Conservation (phyloP, 2,888 invertebrate genomes). For the Pinctada fucata region DNA sequence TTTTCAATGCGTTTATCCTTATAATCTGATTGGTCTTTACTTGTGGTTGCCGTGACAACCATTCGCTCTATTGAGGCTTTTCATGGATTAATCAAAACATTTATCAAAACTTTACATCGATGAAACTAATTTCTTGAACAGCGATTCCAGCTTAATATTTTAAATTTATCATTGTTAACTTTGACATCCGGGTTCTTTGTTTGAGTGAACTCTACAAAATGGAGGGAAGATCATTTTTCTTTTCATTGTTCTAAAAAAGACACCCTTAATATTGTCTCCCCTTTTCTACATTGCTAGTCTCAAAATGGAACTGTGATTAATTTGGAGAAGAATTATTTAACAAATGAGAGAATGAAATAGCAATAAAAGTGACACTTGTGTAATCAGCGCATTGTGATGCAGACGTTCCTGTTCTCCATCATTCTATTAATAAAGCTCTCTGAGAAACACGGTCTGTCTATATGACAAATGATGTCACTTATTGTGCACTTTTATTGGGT, state of each 20-base stretch:
- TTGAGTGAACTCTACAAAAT: background rate
- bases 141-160: background rate
- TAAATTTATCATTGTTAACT: slow-evolving; percentile 3
- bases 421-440: too few relatives aligned
- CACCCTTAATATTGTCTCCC: background rate
- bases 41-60: slow-evolving; percentile 11
- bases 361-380: background rate
- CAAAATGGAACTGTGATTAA: background rate
- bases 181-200: background rate
- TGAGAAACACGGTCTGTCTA: too few relatives aligned
- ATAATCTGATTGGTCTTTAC: background rate
- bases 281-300: background rate
- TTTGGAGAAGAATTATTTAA: background rate
- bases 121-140: background rate
- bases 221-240: background rate
- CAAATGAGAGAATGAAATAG: background rate
- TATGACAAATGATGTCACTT: too few relatives aligned
- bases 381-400: too few relatives aligned
- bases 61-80: slow-evolving; percentile 3
- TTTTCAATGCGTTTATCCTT: too few relatives aligned
- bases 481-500: too few relatives aligned
- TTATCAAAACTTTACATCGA: slow-evolving; percentile 21
- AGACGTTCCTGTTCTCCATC: too few relatives aligned
- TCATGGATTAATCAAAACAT: slow-evolving; percentile 26
- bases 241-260: background rate